Conservation (phyloP, 2,113 vertebrate genomes). For the Antechinus flavipes region DNA sequence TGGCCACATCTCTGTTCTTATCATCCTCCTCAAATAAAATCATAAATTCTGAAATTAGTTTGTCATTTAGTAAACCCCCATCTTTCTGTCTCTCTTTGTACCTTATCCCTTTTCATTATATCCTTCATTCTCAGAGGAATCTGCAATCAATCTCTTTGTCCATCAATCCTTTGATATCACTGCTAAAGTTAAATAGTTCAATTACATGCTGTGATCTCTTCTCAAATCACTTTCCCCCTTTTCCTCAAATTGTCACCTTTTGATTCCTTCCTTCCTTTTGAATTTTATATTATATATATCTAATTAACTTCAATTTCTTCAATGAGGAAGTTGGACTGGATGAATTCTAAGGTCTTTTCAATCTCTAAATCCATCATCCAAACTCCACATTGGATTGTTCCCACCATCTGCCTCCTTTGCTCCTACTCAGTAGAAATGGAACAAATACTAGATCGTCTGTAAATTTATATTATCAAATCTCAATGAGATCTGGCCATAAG, state of each 20-base stretch:
- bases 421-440: not conserved
- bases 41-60: not conserved
- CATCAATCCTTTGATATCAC: not conserved
- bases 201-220: not conserved
- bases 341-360: not conserved
- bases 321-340: not conserved
- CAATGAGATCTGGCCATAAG: not conserved
- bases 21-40: not conserved
- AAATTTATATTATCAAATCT: not conserved
- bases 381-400: not conserved
- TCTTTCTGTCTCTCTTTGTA: not conserved
- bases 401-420: not conserved
- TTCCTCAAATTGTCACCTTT: not conserved
- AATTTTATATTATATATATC: not conserved
- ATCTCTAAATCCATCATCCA: not conserved
- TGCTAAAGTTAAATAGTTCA: not conserved
- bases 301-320: not conserved
- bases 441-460: not conserved
- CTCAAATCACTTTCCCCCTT: not conserved
- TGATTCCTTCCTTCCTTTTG: not conserved
- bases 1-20: not conserved
- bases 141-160: not conserved
- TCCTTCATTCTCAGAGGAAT: not conserved
- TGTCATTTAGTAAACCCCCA: not conserved
- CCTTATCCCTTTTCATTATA: not conserved